phyloP scores from a whole-genome alignment of 2,113 vertebrate species.

The Diphyllodes magnificus region DNA sequence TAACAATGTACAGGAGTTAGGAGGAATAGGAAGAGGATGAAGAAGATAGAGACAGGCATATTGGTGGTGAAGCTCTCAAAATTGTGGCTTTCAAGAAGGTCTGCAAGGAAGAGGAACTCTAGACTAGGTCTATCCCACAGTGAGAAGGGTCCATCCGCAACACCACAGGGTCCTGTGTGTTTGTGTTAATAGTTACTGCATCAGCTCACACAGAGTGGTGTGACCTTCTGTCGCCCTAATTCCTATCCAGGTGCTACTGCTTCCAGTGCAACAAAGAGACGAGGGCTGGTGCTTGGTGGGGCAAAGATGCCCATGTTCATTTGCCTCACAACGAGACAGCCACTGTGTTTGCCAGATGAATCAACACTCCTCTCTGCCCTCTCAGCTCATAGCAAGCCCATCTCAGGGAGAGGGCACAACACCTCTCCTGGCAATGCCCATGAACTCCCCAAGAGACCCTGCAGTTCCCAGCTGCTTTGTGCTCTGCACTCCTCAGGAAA shows the following conservation, averaged over 20 bases:
- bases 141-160: not conserved
- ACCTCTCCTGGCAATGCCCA: fast-evolving
- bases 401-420: not conserved
- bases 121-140: not conserved
- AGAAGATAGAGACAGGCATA: not conserved
- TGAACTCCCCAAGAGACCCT: not conserved
- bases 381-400: not conserved
- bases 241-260: not conserved
- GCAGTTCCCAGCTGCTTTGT: not conserved
- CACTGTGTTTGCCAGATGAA: not conserved
- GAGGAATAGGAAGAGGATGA: not conserved
- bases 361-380: not conserved
- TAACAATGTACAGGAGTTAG: not conserved
- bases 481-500: not conserved
- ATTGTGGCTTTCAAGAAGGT: not conserved
- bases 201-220: not conserved
- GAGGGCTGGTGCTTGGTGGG: not conserved
- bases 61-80: not conserved
- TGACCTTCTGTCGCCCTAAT: not conserved
- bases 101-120: not conserved
- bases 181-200: not conserved
- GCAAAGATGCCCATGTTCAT: not conserved
- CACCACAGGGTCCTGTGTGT: not conserved
- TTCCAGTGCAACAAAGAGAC: not conserved
- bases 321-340: not conserved